Conservation (phyloP, 2,888 invertebrate species). For the Spilosoma lubricipeda region DNA sequence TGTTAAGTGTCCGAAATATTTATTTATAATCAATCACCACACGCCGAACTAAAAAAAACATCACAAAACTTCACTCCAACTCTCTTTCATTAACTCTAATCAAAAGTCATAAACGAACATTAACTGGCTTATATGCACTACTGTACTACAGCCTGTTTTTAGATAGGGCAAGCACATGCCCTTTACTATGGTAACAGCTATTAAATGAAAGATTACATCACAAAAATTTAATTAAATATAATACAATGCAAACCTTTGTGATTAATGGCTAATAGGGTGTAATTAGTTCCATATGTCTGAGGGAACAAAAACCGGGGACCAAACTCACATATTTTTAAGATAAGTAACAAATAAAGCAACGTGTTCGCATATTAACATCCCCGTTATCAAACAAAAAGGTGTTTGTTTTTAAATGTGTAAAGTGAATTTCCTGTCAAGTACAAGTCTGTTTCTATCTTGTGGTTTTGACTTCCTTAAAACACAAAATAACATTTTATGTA, state of each 20-base stretch:
- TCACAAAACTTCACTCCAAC: too few relatives aligned
- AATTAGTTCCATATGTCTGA: not conserved
- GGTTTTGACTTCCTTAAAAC: constrained; percentile 1
- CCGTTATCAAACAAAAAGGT: not conserved
- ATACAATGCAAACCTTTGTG: not conserved
- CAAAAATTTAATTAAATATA: not conserved
- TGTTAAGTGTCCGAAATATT: too few relatives aligned
- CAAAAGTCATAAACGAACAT: not conserved
- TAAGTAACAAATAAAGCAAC: not conserved
- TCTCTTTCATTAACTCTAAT: too few relatives aligned
- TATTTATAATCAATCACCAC: too few relatives aligned
- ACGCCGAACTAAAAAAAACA: too few relatives aligned
- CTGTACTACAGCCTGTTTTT: not conserved
- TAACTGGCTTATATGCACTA: too few relatives aligned
- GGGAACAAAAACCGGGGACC: not conserved
- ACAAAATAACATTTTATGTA: not conserved
- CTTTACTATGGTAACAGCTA: not conserved
- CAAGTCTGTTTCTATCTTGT: not conserved
- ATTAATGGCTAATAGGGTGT: not conserved
- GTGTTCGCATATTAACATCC: not conserved
- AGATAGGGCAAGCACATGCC: not conserved
- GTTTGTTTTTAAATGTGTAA: not conserved
- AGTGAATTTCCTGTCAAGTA: not conserved
- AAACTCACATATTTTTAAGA: not conserved
- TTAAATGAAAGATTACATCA: not conserved